These are phyloP conservation scores for Hydrozoanthus gracilis DNA, from an alignment of 92 coral and sea anemone species.

Conservation along the genomic window DNA sequence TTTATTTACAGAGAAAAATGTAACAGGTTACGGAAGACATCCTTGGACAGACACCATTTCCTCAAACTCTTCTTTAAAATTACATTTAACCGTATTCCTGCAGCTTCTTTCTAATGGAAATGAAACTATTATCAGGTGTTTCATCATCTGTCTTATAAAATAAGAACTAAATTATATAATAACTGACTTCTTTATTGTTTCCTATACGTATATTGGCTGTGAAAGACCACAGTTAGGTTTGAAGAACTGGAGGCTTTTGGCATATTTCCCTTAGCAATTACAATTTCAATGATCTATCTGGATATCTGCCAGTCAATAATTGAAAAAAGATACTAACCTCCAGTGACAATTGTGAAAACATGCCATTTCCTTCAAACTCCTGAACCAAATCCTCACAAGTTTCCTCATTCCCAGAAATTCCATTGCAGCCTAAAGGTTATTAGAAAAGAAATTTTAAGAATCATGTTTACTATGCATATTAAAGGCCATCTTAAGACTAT, in stretches of 20 bases:
- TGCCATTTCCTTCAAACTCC: slow-evolving; percentile 96
- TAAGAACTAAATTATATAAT: neutral
- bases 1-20: neutral
- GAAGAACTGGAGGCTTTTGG: neutral
- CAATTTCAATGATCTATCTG: neutral
- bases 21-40: neutral
- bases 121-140: neutral
- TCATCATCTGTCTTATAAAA: neutral
- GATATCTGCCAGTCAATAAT: slow-evolving; percentile 25
- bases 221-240: neutral
- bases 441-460: slow-evolving; percentile 1
- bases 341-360: slow-evolving; percentile 90
- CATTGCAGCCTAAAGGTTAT: slow-evolving; percentile 75
- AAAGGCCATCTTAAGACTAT: slow-evolving; percentile 13
- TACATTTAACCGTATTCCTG: neutral
- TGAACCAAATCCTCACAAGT: slow-evolving; percentile 87
- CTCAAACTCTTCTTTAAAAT: neutral
- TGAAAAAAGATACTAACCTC: slow-evolving; percentile 66
- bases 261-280: neutral
- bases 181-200: neutral
- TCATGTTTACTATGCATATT: neutral
- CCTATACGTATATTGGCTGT: neutral
- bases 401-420: slow-evolving; percentile 79
- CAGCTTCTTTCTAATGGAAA: neutral
- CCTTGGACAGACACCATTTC: neutral